Evolutionary conservation across 2,113 vertebrate species (phyloP), one percentile per base, ranked within the genome.

Genomic region (Castor canadensis): DNA sequence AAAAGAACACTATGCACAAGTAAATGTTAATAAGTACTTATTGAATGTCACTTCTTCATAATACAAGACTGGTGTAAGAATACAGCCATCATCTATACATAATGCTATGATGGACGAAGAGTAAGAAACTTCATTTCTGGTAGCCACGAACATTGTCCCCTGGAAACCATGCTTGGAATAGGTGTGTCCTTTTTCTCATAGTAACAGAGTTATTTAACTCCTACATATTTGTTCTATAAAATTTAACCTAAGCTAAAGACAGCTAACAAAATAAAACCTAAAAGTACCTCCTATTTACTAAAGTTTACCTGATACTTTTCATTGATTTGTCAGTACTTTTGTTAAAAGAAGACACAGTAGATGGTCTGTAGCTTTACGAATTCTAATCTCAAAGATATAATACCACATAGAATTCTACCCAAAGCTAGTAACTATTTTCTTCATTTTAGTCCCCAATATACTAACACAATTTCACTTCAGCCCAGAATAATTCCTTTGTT

Each of bases 331-430:
- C 28, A 92, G n/a, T 64, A 75, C 5, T 52, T 94, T 32, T 82
- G 10, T 81, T 76, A 85, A 88, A 89, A 54, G 30, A 82, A 88
- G 93, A 69, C 10, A 67, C 2, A 60, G 79, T 20, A 89, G 24
- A 87, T n/a, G 43, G 75, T 60, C 9, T 60, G 2, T 81, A 92
- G 6, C 43, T 60, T 71, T 72, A 89, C 40, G 22, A 87, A 10
- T 85, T 92, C 47, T 91, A 66, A 96, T 93, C 83, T 96, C 83
- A 82, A 93, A 73, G 20, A 75, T 1, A 12, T 79, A 75, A 84
- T 56, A 75, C 17, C 66, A 71, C 9, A n/a, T 60, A 87, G 89
- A 82, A 86, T 62, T 87, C 40, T 88, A 73, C 3, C 30, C 45
- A 80, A 83, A 92, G 13, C 49, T 91, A 73, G 58, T 77, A 19